Conservation (phyloP, 2,113 vertebrate species). For the Colossoma macropomum region DNA sequence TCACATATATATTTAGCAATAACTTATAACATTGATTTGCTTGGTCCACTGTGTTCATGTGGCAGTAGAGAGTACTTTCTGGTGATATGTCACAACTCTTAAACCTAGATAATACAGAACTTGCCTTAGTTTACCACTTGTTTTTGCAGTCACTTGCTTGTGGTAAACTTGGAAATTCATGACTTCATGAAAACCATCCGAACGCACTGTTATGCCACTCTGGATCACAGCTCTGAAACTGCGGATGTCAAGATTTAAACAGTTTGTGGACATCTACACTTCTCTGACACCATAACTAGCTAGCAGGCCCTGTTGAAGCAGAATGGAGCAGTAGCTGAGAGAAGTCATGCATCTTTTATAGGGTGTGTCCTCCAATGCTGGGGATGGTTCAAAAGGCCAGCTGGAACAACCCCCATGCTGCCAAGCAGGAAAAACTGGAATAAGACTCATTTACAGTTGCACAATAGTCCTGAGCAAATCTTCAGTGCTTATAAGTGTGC, state of each 20-base stretch:
- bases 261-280: too few relatives aligned
- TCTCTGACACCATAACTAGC: too few relatives aligned
- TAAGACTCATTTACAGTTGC: conserved; percentile 72
- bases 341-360: conserved; percentile 30
- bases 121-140: not conserved
- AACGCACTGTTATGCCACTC: too few relatives aligned
- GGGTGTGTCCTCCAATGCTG: conserved; percentile 51
- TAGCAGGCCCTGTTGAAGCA: not conserved
- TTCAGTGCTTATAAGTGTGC: conserved; percentile 51
- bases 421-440: conserved; percentile 83
- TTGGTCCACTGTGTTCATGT: too few relatives aligned
- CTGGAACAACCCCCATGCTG: conserved; percentile 71
- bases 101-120: not conserved
- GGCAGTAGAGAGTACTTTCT: too few relatives aligned
- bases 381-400: conserved; percentile 64
- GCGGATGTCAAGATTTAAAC: too few relatives aligned
- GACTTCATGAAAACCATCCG: too few relatives aligned
- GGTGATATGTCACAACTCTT: too few relatives aligned
- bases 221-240: not conserved
- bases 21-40: too few relatives aligned
- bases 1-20: too few relatives aligned
- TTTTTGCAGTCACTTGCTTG: not conserved
- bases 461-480: conserved; percentile 70
- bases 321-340: not conserved
- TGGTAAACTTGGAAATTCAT: not conserved